Evolutionary conservation across 1,140 invertebrate genomes (phyloP).

Genomic region (Cheumatopsyche charites): DNA sequence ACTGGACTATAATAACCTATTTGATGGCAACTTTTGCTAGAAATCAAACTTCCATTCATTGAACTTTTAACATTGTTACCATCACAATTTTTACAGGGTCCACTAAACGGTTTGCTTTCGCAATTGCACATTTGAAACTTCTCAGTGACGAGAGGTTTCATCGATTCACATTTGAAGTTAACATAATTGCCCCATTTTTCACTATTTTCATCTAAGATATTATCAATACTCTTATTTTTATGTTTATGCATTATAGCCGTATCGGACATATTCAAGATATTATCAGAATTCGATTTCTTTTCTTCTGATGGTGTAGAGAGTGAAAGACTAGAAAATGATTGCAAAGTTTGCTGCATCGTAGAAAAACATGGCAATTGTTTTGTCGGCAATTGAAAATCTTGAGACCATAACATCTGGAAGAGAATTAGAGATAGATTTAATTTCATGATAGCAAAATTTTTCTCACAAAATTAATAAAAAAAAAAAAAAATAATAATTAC

Average conservation of each 20-base stretch:
- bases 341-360: conserved; percentile 45
- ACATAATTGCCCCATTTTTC: conserved; percentile 48
- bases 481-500: conserved; percentile 51
- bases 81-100: conserved; percentile 39
- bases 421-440: conserved; percentile 23
- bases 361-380: conserved; percentile 44
- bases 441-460: neutral
- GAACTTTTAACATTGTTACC: conserved; percentile 17
- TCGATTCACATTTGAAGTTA: conserved; percentile 44
- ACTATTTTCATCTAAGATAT: conserved; percentile 42
- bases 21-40: conserved; percentile 48
- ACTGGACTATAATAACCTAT: conserved; percentile 58
- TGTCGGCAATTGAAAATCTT: conserved; percentile 44
- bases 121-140: conserved; percentile 43
- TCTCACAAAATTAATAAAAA: neutral
- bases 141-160: conserved; percentile 44
- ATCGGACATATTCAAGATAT: conserved; percentile 40
- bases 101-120: conserved; percentile 38
- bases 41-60: conserved; percentile 38
- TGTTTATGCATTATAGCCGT: conserved; percentile 28
- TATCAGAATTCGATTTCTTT: conserved; percentile 46
- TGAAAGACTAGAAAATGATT: conserved; percentile 46
- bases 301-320: conserved; percentile 35
- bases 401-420: conserved; percentile 48
- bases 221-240: conserved; percentile 47